Conservation (phyloP, 2,113 vertebrate species). For the Orthochromis malagaraziensis region DNA sequence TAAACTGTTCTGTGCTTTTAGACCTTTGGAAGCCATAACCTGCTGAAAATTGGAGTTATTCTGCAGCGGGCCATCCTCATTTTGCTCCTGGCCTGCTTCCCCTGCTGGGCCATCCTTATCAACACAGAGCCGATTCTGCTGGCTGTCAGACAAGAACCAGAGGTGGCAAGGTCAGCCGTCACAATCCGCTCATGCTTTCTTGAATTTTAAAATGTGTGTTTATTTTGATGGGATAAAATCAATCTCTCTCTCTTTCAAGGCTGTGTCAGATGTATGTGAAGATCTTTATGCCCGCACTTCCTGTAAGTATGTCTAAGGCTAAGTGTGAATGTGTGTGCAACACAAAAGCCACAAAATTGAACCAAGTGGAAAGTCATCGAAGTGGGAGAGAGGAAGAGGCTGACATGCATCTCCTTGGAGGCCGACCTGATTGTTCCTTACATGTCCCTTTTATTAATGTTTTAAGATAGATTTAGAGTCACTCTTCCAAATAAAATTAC, state of each 20-base stretch:
- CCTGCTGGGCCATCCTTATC: conserved; percentile 89
- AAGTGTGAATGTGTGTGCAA: background rate
- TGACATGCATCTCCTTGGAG: background rate
- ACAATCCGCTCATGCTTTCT: background rate
- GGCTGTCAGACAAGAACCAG: conserved; percentile 75
- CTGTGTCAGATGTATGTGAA: conserved; percentile 86
- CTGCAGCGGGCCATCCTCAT: conserved; percentile 80
- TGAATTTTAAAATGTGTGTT: background rate
- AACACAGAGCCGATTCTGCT: conserved; percentile 83
- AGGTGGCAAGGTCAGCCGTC: conserved; percentile 77
- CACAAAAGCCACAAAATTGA: background rate
- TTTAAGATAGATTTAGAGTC: background rate
- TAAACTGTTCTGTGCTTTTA: conserved; percentile 20
- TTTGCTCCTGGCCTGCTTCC: conserved; percentile 83
- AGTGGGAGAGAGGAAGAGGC: background rate
- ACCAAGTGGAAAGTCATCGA: background rate
- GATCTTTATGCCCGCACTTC: conserved; percentile 88
- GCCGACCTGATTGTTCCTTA: background rate
- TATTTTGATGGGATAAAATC: background rate
- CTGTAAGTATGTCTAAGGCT: conserved; percentile 67
- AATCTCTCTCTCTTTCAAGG: conserved; percentile 56
- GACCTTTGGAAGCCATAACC: conserved; percentile 81
- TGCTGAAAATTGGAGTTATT: conserved; percentile 81
- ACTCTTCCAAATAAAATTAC: background rate
- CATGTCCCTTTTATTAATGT: background rate